phyloP scores from a whole-genome alignment of 2,113 vertebrate genomes.

The Solea solea region DNA sequence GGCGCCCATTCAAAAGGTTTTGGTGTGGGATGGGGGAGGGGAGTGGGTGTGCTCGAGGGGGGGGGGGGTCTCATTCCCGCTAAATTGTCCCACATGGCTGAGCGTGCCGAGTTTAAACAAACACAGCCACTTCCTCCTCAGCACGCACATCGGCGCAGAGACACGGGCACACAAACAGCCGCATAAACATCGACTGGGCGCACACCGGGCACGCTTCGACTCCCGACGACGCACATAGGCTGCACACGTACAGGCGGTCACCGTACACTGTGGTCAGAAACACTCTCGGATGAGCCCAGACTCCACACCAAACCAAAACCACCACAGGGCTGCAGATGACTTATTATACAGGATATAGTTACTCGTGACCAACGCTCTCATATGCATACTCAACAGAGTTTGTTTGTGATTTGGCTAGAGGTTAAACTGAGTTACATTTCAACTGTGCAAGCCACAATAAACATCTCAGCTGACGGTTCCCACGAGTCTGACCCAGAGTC shows the following conservation, averaged over 20 bases:
- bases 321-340: conserved; percentile 3
- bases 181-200: conserved; percentile 28
- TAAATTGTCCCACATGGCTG: conserved; percentile 79
- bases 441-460: conserved; percentile 29
- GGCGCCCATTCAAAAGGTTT: conserved; percentile 66
- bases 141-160: conserved; percentile 57
- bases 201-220: conserved; percentile 37
- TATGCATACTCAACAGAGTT: conserved; percentile 14
- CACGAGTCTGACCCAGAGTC: conserved; percentile 30
- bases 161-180: conserved; percentile 32
- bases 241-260: conserved; percentile 3
- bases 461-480: conserved; percentile 26
- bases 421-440: not conserved
- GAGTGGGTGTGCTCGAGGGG: not conserved
- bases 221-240: conserved; percentile 15
- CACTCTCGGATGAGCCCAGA: conserved; percentile 26
- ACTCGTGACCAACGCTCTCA: not conserved
- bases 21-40: conserved; percentile 36
- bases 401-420: conserved; percentile 3
- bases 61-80: conserved; percentile 69
- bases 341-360: not conserved
- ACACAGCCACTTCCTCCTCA: conserved; percentile 87
- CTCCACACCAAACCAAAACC: conserved; percentile 14
- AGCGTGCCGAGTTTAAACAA: conserved; percentile 85
- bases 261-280: conserved; percentile 20